These are phyloP conservation scores for Lypha dubia DNA, from an alignment of 2,888 invertebrate genomes.

Conservation along the genomic window DNA sequence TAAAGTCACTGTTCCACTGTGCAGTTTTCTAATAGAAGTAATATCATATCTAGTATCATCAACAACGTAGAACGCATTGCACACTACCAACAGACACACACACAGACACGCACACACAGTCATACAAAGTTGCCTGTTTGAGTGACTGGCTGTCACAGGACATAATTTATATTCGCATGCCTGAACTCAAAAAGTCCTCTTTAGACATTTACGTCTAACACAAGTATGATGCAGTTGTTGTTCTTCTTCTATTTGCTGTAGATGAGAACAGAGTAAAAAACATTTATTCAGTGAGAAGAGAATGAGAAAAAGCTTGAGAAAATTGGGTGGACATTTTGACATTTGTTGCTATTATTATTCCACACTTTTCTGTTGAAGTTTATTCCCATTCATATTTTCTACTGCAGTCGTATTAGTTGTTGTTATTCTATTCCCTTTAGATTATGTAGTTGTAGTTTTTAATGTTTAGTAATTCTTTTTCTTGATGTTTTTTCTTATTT, in stretches of 20 bases:
- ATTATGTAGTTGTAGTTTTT: constrained; percentile 34
- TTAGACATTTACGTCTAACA: constrained; percentile 65
- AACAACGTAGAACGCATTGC: constrained; percentile 46
- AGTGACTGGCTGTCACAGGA: constrained; percentile 73
- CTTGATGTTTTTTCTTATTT: constrained; percentile 26
- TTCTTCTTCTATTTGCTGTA: constrained; percentile 10
- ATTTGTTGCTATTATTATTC: constrained; percentile 68
- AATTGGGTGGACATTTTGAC: constrained; percentile 72
- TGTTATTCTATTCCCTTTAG: constrained; percentile 37
- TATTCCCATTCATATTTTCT: constrained; percentile 33
- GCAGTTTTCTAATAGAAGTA: constrained; percentile 12
- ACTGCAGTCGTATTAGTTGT: neutral
- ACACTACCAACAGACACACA: constrained; percentile 23
- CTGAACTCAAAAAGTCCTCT: constrained; percentile 69
- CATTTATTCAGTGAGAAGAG: constrained; percentile 53
- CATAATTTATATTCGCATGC: constrained; percentile 75
- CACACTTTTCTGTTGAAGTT: constrained; percentile 51
- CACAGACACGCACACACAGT: constrained; percentile 36
- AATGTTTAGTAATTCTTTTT: constrained; percentile 29
- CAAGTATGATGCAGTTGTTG: constrained; percentile 41
- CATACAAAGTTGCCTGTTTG: constrained; percentile 62
- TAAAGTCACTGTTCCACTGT: constrained; percentile 6
- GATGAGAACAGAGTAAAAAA: constrained; percentile 52
- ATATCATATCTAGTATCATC: constrained; percentile 51
- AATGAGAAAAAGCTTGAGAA: constrained; percentile 64